Evolutionary conservation across 2,888 invertebrate species (phyloP), one percentile per base, ranked within the genome.

Genomic region (Trichopria drosophilae): DNA sequence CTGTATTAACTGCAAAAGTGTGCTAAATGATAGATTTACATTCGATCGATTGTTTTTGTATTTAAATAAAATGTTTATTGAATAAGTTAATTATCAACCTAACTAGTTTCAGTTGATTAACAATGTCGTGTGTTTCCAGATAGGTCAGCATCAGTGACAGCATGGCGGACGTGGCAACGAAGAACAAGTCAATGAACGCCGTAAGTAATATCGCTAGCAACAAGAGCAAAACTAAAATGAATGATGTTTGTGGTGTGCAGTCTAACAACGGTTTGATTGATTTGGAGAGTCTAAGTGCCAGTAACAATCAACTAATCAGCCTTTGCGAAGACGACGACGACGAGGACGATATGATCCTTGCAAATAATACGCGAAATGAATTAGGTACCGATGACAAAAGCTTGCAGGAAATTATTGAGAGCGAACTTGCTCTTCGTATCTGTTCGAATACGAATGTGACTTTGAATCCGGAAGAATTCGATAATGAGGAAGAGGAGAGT

Each of bases 181-280:
- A 74, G 66, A 75, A 73, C 58, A 70, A 75, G 51, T 64, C 65
- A 54, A 66, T 68, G 61, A 72, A 69, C 58, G 69, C 72, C 69
- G 74, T 74, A 73, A 74, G 67, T 62, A 73, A 69, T 61, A 68
- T 57, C 31, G 39, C 40, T 19, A 52, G 45, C 49, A 45, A 20
- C 39, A 43, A 50, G 39, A 51, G 53, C 59, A 69, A 64, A 58
- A 63, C 58, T 61, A 67, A 64, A 44, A 18, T 51, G 23, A 53
- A 37, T 42, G 46, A 53, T 47, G 52, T 55, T 64, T 75, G 75
- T 67, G 61, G 68, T 69, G 69, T 73, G 63, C 69, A 68, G 55
- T 73, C 75, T 73, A 75, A 75, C 73, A 75, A 73, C 63, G 73
- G 73, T 71, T 71, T 75, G 71, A 73, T 74, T 65, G 73, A 74